Evolutionary conservation across 2,113 vertebrate species (phyloP).

Genomic region (Salvator merianae): DNA sequence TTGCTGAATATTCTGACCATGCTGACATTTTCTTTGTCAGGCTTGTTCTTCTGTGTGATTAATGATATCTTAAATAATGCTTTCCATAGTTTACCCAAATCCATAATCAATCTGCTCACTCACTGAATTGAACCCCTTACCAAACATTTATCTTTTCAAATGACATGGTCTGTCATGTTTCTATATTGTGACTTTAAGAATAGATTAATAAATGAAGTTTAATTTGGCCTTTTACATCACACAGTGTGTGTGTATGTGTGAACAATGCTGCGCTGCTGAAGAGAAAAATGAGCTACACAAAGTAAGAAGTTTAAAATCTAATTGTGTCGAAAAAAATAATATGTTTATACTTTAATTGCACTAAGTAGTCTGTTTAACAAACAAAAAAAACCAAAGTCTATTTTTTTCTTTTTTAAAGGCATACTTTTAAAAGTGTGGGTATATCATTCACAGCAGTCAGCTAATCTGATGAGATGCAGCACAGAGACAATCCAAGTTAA

Average conservation of each 20-base stretch:
- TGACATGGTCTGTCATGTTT: not conserved
- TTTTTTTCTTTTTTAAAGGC: not conserved
- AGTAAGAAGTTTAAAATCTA: not conserved
- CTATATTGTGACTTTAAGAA: not conserved
- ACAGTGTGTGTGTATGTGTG: too few relatives aligned
- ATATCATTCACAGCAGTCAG: conserved; percentile 32
- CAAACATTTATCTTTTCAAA: not conserved
- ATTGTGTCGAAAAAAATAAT: not conserved
- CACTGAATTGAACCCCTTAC: not conserved
- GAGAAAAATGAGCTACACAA: not conserved
- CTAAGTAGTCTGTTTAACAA: not conserved
- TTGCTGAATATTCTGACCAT: too few relatives aligned
- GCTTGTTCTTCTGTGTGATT: not conserved
- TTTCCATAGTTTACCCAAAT: not conserved
- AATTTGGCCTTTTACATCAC: not conserved
- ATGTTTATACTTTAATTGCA: not conserved
- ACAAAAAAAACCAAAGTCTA: not conserved
- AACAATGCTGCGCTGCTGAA: not conserved
- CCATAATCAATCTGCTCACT: not conserved
- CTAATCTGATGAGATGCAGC: conserved; percentile 20
- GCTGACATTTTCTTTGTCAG: not conserved
- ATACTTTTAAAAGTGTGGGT: not conserved
- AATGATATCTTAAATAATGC: not conserved
- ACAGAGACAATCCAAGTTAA: conserved; percentile 40
- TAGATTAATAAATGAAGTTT: not conserved